Evolutionary conservation across 2,797 vertebrate species (phyloP).

Genomic region (Scyliorhinus canicula): DNA sequence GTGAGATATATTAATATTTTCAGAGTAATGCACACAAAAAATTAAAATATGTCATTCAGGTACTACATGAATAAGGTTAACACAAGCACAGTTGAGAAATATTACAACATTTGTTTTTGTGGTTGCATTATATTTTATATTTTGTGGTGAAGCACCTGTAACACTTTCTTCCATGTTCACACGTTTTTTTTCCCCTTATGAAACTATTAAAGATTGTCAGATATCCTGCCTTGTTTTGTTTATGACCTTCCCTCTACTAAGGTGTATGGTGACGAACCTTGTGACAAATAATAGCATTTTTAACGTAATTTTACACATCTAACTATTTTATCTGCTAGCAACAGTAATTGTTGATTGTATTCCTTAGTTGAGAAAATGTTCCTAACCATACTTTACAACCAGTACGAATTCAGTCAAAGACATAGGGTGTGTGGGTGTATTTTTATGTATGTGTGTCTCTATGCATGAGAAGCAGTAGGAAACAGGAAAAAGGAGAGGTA

Average conservation of each 20-base stretch:
- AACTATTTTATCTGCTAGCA: background rate
- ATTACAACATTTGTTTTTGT: background rate
- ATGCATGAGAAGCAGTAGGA: constrained; percentile 4
- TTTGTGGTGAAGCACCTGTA: constrained; percentile 5
- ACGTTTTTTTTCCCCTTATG: background rate
- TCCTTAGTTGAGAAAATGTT: background rate
- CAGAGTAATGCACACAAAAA: background rate
- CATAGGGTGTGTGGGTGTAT: background rate
- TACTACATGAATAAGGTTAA: background rate
- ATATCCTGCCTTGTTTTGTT: background rate
- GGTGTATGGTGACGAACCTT: background rate
- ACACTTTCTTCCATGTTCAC: constrained; percentile 6
- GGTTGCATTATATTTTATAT: background rate
- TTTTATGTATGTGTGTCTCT: background rate
- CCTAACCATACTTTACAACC: background rate
- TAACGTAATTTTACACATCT: background rate
- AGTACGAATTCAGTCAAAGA: background rate
- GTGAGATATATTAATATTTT: background rate
- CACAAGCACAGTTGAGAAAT: background rate
- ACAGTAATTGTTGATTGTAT: background rate
- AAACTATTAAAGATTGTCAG: background rate
- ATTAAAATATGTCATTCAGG: background rate
- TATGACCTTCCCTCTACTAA: background rate
- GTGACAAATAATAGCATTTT: background rate
- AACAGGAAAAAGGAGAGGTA: background rate